A percentile compares a stretch with the other conserved stretches of the same genome.
These are phyloP conservation scores for Anthoscopus minutus DNA, from an alignment of 2,113 vertebrate species.

Conservation along the genomic window DNA sequence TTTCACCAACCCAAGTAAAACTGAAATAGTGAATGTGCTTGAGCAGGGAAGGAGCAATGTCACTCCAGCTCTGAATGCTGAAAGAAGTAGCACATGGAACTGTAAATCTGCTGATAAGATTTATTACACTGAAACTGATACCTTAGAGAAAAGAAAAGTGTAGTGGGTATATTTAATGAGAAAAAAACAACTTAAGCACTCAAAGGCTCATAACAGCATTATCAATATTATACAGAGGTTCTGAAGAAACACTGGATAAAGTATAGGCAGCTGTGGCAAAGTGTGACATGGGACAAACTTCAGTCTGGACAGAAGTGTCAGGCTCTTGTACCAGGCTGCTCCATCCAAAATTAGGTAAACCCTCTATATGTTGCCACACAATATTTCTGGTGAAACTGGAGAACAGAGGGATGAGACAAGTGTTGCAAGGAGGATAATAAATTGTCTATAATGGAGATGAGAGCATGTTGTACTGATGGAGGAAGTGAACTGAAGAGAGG, in stretches of 20 bases:
- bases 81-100: not conserved
- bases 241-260: not conserved
- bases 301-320: not conserved
- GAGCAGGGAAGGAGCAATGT: not conserved
- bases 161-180: not conserved
- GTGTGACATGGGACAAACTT: not conserved
- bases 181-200: not conserved
- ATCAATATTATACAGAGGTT: not conserved
- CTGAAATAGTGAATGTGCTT: not conserved
- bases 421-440: not conserved
- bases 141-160: not conserved
- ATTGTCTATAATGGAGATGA: not conserved
- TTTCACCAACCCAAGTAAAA: not conserved
- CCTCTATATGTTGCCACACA: not conserved
- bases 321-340: not conserved
- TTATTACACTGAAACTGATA: not conserved
- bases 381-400: not conserved
- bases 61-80: not conserved
- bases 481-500: not conserved
- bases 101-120: not conserved
- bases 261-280: not conserved
- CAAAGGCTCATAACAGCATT: not conserved
- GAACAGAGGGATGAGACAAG: not conserved
- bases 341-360: not conserved
- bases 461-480: not conserved